Evolutionary conservation across 2,888 invertebrate genomes (phyloP).

Genomic region (Phalangium opilio): DNA sequence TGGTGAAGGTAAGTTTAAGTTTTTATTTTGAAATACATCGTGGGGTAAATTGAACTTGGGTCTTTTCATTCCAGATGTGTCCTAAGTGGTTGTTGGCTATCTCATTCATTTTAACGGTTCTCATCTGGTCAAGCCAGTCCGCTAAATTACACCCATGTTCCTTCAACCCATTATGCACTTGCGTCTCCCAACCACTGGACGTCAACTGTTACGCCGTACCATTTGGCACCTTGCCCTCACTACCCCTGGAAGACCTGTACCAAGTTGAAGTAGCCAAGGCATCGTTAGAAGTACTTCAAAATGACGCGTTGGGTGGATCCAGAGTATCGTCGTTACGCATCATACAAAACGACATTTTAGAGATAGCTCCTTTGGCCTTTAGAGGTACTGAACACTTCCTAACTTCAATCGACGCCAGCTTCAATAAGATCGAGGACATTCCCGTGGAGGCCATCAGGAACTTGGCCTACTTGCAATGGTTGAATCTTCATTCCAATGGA

Average conservation of each 20-base stretch:
- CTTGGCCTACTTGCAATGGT: constrained; percentile 18
- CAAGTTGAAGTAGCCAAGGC: constrained; percentile 11
- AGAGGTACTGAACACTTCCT: constrained; percentile 11
- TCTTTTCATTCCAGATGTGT: no score
- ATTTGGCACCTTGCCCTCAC: constrained; percentile 13
- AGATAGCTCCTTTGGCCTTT: constrained; percentile 12
- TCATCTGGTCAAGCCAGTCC: neutral
- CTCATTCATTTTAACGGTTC: no score
- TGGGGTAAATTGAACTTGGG: no score
- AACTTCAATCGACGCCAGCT: constrained; percentile 15
- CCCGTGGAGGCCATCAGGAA: constrained; percentile 12
- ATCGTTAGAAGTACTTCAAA: constrained; percentile 9
- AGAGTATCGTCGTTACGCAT: constrained; percentile 14
- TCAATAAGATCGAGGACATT: constrained; percentile 13
- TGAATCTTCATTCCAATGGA: constrained; percentile 19
- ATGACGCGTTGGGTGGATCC: constrained; percentile 15
- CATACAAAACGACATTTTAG: constrained; percentile 14
- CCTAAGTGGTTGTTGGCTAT: no score
- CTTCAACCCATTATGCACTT: constrained; percentile 19
- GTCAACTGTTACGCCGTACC: constrained; percentile 19
- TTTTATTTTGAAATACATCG: no score
- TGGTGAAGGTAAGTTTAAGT: no score
- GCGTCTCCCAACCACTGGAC: constrained; percentile 14
- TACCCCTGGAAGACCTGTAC: constrained; percentile 15
- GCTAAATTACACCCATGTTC: constrained; percentile 15